Conservation (phyloP, 2,888 invertebrate species). For the Agriopis leucophaearia region DNA sequence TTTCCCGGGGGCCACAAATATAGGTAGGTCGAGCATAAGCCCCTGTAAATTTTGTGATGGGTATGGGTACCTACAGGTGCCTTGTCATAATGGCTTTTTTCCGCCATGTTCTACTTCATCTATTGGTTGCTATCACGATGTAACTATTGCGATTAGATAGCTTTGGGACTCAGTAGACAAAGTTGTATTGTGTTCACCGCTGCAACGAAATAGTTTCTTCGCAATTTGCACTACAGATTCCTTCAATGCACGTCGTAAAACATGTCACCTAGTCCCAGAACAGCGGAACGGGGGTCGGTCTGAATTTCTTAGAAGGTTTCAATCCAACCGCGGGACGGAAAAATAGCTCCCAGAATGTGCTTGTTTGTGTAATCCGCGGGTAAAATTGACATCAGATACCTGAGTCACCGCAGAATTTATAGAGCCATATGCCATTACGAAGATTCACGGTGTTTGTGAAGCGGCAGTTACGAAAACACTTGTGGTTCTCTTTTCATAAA, state of each 20-base stretch:
- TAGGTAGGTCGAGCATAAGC: slow-evolving; percentile 43
- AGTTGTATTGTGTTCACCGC: slow-evolving; percentile 51
- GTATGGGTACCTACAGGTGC: slow-evolving; percentile 41
- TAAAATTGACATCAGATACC: slow-evolving; percentile 45
- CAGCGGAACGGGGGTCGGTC: slow-evolving; percentile 49
- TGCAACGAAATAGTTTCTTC: slow-evolving; percentile 61
- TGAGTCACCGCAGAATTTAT: slow-evolving; percentile 45
- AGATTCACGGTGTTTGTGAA: slow-evolving; percentile 46
- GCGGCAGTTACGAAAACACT: slow-evolving; percentile 25
- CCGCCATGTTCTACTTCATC: slow-evolving; percentile 22
- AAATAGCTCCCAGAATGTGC: slow-evolving; percentile 47
- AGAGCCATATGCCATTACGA: slow-evolving; percentile 44
- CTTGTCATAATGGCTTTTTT: slow-evolving; percentile 38
- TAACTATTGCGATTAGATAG: slow-evolving; percentile 11
- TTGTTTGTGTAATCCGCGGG: slow-evolving; percentile 46
- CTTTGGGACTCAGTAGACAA: not conserved
- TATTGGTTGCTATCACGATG: slow-evolving; percentile 7
- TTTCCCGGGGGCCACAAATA: slow-evolving; percentile 42
- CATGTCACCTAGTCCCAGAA: slow-evolving; percentile 54
- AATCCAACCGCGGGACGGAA: slow-evolving; percentile 37
- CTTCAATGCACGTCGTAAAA: slow-evolving; percentile 67
- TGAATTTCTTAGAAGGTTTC: slow-evolving; percentile 49
- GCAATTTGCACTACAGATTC: slow-evolving; percentile 67
- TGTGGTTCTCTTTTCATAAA: slow-evolving; percentile 4
- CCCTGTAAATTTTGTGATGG: slow-evolving; percentile 42